These are phyloP conservation scores for Burhinus oedicnemus DNA, from an alignment of 2,113 vertebrate species.

Conservation along the genomic window DNA sequence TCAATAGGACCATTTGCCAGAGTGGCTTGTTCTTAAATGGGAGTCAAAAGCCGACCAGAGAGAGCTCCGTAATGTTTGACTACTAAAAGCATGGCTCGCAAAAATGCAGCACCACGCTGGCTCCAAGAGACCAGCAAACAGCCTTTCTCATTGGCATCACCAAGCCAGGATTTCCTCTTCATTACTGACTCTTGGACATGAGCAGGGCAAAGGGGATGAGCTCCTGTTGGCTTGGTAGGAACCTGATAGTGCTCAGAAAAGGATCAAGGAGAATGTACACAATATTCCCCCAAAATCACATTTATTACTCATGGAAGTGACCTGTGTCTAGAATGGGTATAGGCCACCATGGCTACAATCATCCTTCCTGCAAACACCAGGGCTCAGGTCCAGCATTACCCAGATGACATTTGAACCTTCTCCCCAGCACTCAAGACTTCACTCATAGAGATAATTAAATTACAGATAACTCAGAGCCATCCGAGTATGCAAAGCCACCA, in stretches of 20 bases:
- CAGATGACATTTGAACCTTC: not conserved
- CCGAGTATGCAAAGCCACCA: not conserved
- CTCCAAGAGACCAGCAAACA: not conserved
- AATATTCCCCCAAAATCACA: not conserved
- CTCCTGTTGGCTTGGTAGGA: not conserved
- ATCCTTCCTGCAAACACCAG: not conserved
- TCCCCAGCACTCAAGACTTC: not conserved
- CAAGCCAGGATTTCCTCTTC: not conserved
- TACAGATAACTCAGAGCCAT: not conserved
- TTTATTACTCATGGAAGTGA: not conserved
- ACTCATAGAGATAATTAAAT: not conserved
- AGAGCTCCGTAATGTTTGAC: slow-evolving; percentile 11
- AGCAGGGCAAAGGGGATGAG: not conserved
- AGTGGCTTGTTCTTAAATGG: slow-evolving; percentile 22
- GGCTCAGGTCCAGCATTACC: not conserved
- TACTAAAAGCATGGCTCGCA: slow-evolving; percentile 14
- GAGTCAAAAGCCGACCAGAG: not conserved
- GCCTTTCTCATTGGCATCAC: not conserved
- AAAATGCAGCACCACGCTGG: not conserved
- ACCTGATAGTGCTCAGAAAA: not conserved
- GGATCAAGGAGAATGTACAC: not conserved
- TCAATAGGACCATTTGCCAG: slow-evolving; percentile 25
- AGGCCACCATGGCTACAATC: not conserved
- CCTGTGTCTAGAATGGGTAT: not conserved
- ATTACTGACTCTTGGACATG: accelerated